phyloP scores from a whole-genome alignment of 35 echinoderm and acorn worm genomes.

The Lytechinus variegatus region DNA sequence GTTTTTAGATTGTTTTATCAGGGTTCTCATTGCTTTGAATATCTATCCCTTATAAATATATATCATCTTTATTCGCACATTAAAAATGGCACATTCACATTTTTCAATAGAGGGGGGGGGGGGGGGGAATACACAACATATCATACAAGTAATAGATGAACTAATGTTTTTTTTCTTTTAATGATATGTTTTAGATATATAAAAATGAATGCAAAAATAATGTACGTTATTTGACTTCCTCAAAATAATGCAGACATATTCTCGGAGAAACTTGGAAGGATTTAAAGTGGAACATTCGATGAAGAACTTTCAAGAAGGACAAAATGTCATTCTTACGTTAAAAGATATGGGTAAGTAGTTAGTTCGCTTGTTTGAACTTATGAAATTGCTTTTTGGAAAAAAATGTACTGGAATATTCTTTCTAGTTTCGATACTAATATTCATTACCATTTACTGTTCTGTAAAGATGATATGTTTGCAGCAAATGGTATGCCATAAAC shows the following conservation, averaged over 20 bases:
- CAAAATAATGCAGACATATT: slow-evolving; percentile 66
- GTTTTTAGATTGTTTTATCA: too few relatives aligned
- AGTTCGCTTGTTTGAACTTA: background rate
- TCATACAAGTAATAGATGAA: too few relatives aligned
- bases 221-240: background rate
- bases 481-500: background rate
- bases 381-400: too few relatives aligned
- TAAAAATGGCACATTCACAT: too few relatives aligned
- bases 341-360: slow-evolving; percentile 90
- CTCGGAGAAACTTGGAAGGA: slow-evolving; percentile 76
- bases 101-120: too few relatives aligned
- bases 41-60: too few relatives aligned
- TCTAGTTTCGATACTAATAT: background rate
- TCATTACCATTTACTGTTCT: background rate
- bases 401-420: background rate
- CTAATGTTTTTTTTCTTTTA: too few relatives aligned
- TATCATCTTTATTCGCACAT: too few relatives aligned
- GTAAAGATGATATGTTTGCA: background rate
- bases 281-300: slow-evolving; percentile 84
- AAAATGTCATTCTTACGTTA: slow-evolving; percentile 86
- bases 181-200: too few relatives aligned
- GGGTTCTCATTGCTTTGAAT: too few relatives aligned
- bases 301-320: slow-evolving; percentile 84
- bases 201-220: too few relatives aligned
- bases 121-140: too few relatives aligned